Percentiles rank a stretch among this genome's conserved stretches.
phyloP scores from a whole-genome alignment of 2,888 invertebrate species.

The Sturmia bella region DNA sequence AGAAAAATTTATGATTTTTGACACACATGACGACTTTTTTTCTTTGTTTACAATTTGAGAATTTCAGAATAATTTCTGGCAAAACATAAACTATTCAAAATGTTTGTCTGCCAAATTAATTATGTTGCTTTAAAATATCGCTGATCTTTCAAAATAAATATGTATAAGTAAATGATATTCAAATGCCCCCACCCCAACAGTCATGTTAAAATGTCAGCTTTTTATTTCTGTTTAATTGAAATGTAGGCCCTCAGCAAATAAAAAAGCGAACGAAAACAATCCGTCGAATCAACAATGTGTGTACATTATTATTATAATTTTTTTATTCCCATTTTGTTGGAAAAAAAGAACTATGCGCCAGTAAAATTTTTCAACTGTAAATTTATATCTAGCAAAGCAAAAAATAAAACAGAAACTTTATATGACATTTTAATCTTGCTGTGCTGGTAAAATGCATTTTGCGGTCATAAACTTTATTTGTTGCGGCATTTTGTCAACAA shows the following conservation, averaged over 20 bases:
- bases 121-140: slow-evolving; percentile 38
- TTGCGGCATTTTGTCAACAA: slow-evolving; percentile 70
- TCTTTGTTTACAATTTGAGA: neutral
- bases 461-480: slow-evolving; percentile 71
- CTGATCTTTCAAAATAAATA: slow-evolving; percentile 3
- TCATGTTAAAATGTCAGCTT: slow-evolving; percentile 45
- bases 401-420: slow-evolving; percentile 49
- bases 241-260: slow-evolving; percentile 33
- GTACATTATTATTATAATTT: neutral
- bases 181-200: slow-evolving; percentile 42
- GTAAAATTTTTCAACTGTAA: slow-evolving; percentile 25
- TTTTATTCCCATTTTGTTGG: neutral
- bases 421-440: slow-evolving; percentile 62
- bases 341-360: neutral
- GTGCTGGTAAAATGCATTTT: slow-evolving; percentile 65
- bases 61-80: neutral
- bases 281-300: slow-evolving; percentile 37
- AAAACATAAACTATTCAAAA: neutral
- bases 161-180: neutral
- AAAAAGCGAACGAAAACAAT: slow-evolving; percentile 32
- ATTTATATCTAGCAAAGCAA: slow-evolving; percentile 5
- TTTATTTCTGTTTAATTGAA: slow-evolving; percentile 25
- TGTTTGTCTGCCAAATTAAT: slow-evolving; percentile 41
- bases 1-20: slow-evolving; percentile 11
- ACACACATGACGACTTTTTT: neutral